Conservation (phyloP, 2,797 vertebrate species). For the Gymnothorax reevesii region DNA sequence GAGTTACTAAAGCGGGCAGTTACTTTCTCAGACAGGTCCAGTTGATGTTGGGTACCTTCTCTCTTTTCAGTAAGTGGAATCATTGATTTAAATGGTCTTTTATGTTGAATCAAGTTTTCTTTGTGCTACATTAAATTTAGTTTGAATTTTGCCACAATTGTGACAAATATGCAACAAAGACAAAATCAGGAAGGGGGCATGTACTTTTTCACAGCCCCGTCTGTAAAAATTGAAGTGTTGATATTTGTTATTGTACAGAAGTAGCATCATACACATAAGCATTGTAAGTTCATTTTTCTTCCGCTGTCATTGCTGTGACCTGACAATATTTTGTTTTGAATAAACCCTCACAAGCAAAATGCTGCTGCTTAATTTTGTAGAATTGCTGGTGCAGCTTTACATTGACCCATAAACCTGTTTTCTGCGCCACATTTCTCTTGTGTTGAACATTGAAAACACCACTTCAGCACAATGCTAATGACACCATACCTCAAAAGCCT, state of each 20-base stretch:
- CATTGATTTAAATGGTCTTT: too few relatives aligned
- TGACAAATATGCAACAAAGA: too few relatives aligned
- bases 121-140: too few relatives aligned
- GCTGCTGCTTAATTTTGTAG: background rate
- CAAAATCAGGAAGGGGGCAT: too few relatives aligned
- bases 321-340: constrained; percentile 6
- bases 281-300: background rate
- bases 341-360: constrained; percentile 7
- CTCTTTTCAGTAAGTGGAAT: too few relatives aligned
- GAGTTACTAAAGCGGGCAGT: too few relatives aligned
- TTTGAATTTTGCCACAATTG: too few relatives aligned
- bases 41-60: too few relatives aligned
- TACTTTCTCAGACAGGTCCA: too few relatives aligned
- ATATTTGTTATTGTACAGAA: background rate
- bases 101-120: too few relatives aligned
- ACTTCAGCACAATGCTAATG: constrained; percentile 4
- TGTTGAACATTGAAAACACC: background rate
- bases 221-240: background rate
- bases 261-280: background rate
- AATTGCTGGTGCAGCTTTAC: constrained; percentile 3
- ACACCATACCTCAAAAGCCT: constrained; percentile 1
- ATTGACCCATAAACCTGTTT: background rate
- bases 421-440: background rate
- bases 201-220: too few relatives aligned
- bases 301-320: background rate